Base-by-base conservation (phyloP, 2,888 invertebrate genomes). In the Microplitis manilae region DNA sequence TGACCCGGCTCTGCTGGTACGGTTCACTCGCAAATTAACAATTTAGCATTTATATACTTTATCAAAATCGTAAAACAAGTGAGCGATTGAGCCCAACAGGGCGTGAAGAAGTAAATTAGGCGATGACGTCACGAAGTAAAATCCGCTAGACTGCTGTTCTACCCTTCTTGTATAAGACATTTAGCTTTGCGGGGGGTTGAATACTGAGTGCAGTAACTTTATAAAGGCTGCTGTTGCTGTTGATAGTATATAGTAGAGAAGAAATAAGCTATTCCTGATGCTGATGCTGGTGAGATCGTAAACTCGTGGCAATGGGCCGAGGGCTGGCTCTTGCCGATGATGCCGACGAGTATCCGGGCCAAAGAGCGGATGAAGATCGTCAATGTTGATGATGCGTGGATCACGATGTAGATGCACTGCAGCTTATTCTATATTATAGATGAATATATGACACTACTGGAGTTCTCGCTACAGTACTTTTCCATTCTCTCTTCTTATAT, bases 381-480 rank as follows among this genome's bases (percentile, higher is more conserved):
- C 88, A 89, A 88, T 86, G 87, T 86, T 89, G 88, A 89, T 88
- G 89, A 89, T 86, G 87, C 89, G 88, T 88, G 89, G 88, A 88
- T 89, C 86, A 87, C 86, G 88, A 88, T 87, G 84, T 50, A 50
- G 50, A 50, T 50, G 50, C 85, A 87, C 85, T 83, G 85, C 85
- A 86, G 83, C 84, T 86, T 77, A 84, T 13, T 50, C 50, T 50
- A 50, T 85, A 85, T 86, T 85, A 84, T 83, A 85, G 83, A 81
- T 75, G 77, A 76, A 76, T 72, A 65, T 71, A 61, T 78, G 68
- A 69, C 50, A 61, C 72, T 17, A 62, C 68, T 71, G 70, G 50
- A 17, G 73, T 39, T 40, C n/a, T 68, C 9, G 50, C 38, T 65
- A 50, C 30, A 50, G 50, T 13, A 50, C 50, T 50, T 50, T 50